Evolutionary conservation across 1,140 invertebrate species (phyloP), one percentile per base, ranked within the genome.

Genomic region (Euura lappo): DNA sequence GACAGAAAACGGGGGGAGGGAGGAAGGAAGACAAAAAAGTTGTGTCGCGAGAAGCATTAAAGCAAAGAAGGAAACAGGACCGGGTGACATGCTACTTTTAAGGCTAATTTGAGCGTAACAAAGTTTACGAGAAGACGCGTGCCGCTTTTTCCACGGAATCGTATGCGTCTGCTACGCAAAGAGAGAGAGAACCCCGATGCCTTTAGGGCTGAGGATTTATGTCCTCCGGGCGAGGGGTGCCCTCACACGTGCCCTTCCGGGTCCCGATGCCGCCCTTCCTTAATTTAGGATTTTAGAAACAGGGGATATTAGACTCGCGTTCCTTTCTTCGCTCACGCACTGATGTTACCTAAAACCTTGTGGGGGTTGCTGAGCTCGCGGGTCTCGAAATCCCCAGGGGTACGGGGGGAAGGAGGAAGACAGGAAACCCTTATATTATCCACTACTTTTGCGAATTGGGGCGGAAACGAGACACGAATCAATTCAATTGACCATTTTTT

Each of bases 211-310:
- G 51, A 60, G 8, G 51, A 60, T 60, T 60, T 60, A 60, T 60
- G 51, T n/a, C 51, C 51, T 60, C 51, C 28, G 28, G 28, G 28
- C 28, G 28, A 28, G 28, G 28, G 28, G 28, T 28, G 28, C 28
- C 28, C 51, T 60, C 51, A 60, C 51, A 60, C 51, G 51, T 60
- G 51, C 51, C 51, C 13, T 60, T 60, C 51, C 51, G 51, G 10
- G 51, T 60, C 51, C 51, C 28, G 1, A 28, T 28, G 28, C 28
- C 8, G 28, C 28, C 8, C 6, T 60, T 60, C 51, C 51, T 60
- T 60, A 60, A 60, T 60, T 60, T 60, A 60, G 51, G 51, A 60
- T 60, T 60, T 60, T n/a, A 6, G 51, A 60, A 60, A 60, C 8
- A 60, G 51, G 51, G 51, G 13, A 3, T 3, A n/a, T 11, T 60